Percentiles rank a stretch among this genome's conserved stretches.
phyloP scores from a whole-genome alignment of 2,888 invertebrate species.

The Melikaiella ostensackeni region DNA sequence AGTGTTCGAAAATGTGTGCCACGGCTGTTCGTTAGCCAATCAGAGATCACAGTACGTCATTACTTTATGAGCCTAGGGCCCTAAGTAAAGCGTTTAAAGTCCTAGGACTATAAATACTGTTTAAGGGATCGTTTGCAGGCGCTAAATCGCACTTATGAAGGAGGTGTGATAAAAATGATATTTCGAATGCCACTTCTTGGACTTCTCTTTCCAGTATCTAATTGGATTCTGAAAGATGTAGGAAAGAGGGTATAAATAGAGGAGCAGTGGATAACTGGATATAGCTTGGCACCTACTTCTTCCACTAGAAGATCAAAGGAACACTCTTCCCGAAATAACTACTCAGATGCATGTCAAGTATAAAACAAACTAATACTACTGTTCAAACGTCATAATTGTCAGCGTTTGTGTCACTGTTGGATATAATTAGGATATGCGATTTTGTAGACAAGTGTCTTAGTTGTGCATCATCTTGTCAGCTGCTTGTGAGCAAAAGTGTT shows the following conservation, averaged over 20 bases:
- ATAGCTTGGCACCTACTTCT: constrained; percentile 6
- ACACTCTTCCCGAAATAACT: not conserved
- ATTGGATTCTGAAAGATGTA: not conserved
- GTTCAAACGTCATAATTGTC: constrained; percentile 5
- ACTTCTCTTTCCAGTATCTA: too few species aligned
- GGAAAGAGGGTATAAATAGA: constrained; percentile 10
- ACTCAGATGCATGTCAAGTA: not conserved
- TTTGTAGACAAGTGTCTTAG: constrained; percentile 11
- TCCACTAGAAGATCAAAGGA: constrained; percentile 5
- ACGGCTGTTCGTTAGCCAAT: too few species aligned
- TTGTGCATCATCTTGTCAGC: not conserved
- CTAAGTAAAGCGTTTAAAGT: too few species aligned
- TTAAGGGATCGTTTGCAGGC: too few species aligned
- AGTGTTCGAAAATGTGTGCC: too few species aligned
- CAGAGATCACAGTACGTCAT: too few species aligned
- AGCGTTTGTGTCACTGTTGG: not conserved
- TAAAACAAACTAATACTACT: not conserved
- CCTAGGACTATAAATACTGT: too few species aligned
- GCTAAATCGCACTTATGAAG: too few species aligned
- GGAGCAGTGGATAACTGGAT: not conserved
- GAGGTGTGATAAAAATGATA: too few species aligned
- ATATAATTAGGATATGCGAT: constrained; percentile 3
- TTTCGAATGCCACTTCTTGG: not conserved
- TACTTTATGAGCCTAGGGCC: too few species aligned
- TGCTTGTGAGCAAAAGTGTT: not conserved